These are phyloP conservation scores for Lottia scabra DNA, from an alignment of 2,888 invertebrate species.

Conservation along the genomic window DNA sequence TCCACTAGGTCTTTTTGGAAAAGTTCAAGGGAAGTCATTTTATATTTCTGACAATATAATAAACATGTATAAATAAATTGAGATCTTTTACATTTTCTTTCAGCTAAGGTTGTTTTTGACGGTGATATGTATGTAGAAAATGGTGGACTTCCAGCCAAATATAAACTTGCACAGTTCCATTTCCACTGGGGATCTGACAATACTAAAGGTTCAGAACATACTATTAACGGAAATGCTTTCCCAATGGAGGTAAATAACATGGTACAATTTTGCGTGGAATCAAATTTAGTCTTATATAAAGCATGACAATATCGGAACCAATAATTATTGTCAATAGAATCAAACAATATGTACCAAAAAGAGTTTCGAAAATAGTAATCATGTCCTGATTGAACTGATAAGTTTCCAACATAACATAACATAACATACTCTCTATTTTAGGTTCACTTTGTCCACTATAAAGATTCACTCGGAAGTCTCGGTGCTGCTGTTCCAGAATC, in stretches of 20 bases:
- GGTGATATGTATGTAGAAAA: slow-evolving; percentile 27
- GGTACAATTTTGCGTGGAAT: background rate
- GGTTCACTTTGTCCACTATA: slow-evolving; percentile 74
- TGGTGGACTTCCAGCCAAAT: slow-evolving; percentile 36
- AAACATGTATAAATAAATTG: background rate
- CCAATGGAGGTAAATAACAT: slow-evolving; percentile 37
- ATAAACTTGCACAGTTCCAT: slow-evolving; percentile 35
- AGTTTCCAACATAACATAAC: no score
- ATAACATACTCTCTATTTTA: background rate
- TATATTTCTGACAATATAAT: no score
- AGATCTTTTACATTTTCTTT: background rate
- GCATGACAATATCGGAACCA: background rate
- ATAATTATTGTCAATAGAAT: no score
- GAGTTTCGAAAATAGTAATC: no score
- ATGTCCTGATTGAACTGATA: no score
- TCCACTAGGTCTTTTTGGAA: no score
- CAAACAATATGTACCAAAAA: no score
- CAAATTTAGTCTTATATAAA: no score
- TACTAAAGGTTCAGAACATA: slow-evolving; percentile 42
- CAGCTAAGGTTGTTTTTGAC: background rate
- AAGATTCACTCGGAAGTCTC: slow-evolving; percentile 75
- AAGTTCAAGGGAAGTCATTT: no score
- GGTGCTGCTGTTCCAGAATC: slow-evolving; percentile 76
- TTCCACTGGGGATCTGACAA: slow-evolving; percentile 42
- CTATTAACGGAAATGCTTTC: slow-evolving; percentile 30